These are phyloP conservation scores for Fistularia tabacaria DNA, from an alignment of 2,797 vertebrate genomes.

Conservation along the genomic window DNA sequence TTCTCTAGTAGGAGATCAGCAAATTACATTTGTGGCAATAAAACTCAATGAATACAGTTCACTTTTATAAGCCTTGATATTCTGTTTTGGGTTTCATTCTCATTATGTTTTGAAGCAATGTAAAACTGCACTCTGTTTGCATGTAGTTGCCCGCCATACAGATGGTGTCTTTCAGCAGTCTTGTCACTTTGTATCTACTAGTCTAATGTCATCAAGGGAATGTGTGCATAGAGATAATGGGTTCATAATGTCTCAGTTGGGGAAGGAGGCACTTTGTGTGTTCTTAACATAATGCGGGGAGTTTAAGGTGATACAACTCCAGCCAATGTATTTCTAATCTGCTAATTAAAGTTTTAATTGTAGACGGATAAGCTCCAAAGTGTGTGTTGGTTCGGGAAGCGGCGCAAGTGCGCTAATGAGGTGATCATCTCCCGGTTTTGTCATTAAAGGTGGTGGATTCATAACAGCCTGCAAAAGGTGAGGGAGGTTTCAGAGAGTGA, in stretches of 20 bases:
- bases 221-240: conserved; percentile 60
- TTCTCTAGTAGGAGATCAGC: too few relatives aligned
- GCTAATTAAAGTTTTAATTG: conserved; percentile 84
- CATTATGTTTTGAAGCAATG: not conserved
- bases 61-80: not conserved
- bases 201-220: conserved; percentile 38
- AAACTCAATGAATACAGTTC: not conserved
- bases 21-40: not conserved
- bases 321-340: conserved; percentile 78
- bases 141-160: conserved; percentile 16
- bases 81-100: too few relatives aligned
- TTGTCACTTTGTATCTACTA: conserved; percentile 43
- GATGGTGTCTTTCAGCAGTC: conserved; percentile 27
- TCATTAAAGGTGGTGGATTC: conserved; percentile 64
- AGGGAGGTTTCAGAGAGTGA: conserved; percentile 56
- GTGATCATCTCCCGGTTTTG: conserved; percentile 61
- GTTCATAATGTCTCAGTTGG: conserved; percentile 58
- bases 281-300: conserved; percentile 70
- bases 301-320: conserved; percentile 77
- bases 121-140: not conserved
- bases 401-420: conserved; percentile 61
- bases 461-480: conserved; percentile 67
- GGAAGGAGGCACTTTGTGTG: conserved; percentile 54
- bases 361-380: conserved; percentile 71
- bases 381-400: conserved; percentile 38